These are phyloP conservation scores for Cavia porcellus DNA, from an alignment of 2,113 vertebrate genomes.

Conservation along the genomic window DNA sequence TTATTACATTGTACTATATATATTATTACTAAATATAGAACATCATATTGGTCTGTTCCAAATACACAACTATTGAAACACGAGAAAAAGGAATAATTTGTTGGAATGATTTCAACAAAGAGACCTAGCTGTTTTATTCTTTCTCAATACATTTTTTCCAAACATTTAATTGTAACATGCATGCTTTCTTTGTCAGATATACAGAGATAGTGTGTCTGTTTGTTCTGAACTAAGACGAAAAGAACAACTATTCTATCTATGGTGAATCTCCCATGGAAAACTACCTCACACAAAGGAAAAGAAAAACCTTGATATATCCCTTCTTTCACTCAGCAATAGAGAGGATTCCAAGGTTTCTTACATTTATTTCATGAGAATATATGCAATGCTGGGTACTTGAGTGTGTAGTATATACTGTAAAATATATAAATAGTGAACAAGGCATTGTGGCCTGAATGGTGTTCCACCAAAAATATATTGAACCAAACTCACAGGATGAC, in stretches of 20 bases:
- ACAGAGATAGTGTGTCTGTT: not conserved
- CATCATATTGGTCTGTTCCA: not conserved
- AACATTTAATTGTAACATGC: conserved; percentile 29
- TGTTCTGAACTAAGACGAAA: not conserved
- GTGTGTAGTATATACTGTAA: not conserved
- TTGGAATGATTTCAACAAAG: not conserved
- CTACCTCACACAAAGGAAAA: not conserved
- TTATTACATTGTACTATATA: conserved; percentile 70
- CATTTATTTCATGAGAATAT: not conserved
- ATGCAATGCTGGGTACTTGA: not conserved
- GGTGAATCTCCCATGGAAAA: not conserved
- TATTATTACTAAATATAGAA: conserved; percentile 65
- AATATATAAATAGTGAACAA: not conserved
- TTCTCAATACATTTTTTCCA: not conserved
- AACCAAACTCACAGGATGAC: not conserved
- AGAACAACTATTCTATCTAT: not conserved
- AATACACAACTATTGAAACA: conserved; percentile 25
- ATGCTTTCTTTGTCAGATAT: conserved; percentile 14
- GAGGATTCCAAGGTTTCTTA: not conserved
- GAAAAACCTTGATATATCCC: not conserved
- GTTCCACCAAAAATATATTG: not conserved
- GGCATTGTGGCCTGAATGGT: rapidly evolving
- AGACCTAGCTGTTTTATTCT: conserved; percentile 49
- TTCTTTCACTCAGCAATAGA: not conserved
- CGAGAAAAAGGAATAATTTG: not conserved